Base-by-base conservation (phyloP, 2,888 invertebrate species). In the Brachypterus glaber region DNA sequence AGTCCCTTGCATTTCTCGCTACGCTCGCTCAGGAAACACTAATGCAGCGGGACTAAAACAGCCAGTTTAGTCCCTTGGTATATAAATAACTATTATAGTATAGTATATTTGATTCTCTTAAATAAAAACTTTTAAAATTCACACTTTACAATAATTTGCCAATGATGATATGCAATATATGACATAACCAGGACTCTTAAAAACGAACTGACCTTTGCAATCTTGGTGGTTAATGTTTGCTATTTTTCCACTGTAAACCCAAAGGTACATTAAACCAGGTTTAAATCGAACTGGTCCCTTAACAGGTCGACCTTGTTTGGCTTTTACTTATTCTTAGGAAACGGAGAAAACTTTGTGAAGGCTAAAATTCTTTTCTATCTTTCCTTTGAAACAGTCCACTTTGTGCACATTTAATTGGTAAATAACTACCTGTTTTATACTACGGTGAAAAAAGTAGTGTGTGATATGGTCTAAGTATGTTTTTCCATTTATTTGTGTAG, bases 181-280 rank as follows among this genome's bases (percentile, higher is more conserved):
- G 59, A 59, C 12, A 34, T 36, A 42, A 37, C 30, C 33, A 33
- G 42, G 42, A 48, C 32, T 12, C 34, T 15, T n/a, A 17, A 44
- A 48, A 42, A 46, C 44, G 40, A n/a, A n/a, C n/a, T n/a, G n/a
- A n/a, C 57, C 63, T 60, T 55, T 62, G 62, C 53, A 64, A 64
- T 64, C 63, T 64, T 64, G 63, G 60, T 61, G 54, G 43, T 44
- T 48, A 52, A 52, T 53, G 62, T 40, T 38, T 57, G 24, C 47
- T 54, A 62, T 45, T 50, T 55, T 46, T 46, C 45, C 52, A 59
- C 60, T 62, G 64, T 64, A 64, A 64, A 60, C 30, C 46, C 59
- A 47, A 49, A 52, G 60, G 55, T 52, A 60, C 35, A 59, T 35
- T 17, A 48, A 39, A 33, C 8, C 26, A 12, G n/a, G n/a, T n/a